Evolutionary conservation across 2,113 vertebrate genomes (phyloP), one percentile per base, ranked within the genome.

Genomic region (Pipa parva): DNA sequence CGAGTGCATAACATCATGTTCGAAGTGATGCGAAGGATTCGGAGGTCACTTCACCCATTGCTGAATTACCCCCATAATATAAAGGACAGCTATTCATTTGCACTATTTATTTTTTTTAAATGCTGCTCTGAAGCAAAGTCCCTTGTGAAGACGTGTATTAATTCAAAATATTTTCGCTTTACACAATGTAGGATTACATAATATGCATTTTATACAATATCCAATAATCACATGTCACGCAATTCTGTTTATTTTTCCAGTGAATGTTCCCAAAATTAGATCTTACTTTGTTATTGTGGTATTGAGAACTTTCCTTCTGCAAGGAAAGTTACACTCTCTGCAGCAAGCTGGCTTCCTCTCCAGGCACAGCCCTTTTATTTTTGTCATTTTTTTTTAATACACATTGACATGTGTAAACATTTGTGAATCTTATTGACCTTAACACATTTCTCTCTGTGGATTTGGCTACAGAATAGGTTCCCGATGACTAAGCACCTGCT

Each of bases 401-500:
- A 21, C 46, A 49, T 21, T 76, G 72, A 74, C 58, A 74, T 49
- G 50, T 36, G 48, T 27, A 59, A 59, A 67, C 55, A 67, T 59
- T 21, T 72, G 64, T 22, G 10, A 39, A 39, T 58, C 64, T 17
- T 50, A 62, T 70, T 76, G 71, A 63, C 70, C 42, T 74, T 75
- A 63, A 76, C 74, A 46, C 61, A 64, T 18, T 25, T 27, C 45
- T 65, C 72, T 1, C 72, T 52, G 67, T 63, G 63, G 75, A 61
- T 2, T 0, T 0, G 1, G 68, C 69, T 63, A 72, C 73, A 61
- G 77, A 76, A 66, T 39, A 29, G 76, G 0, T 0, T 74, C 45
- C 1, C 76, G 71, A 24, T 70, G 45, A 78, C 72, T 51, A 63
- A 75, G 62, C 82, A 81, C 81, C 81, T 78, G 78, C 81, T 73